Evolutionary conservation across 2,113 vertebrate genomes (phyloP).

Genomic region (Leucoraja erinaceus): DNA sequence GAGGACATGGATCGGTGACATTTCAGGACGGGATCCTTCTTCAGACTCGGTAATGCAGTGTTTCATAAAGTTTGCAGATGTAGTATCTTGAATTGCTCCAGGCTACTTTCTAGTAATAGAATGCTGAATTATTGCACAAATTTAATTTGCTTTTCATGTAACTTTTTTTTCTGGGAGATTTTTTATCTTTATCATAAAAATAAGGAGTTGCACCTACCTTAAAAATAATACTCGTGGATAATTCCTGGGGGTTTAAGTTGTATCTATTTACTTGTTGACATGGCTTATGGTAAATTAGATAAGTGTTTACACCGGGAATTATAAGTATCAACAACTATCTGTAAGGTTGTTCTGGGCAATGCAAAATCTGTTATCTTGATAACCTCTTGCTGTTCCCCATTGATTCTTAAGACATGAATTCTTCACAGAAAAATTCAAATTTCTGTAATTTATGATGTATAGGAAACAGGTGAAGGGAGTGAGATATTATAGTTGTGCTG

Average conservation of each 20-base stretch:
- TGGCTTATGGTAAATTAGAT: not conserved
- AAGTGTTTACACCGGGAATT: not conserved
- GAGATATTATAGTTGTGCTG: not conserved
- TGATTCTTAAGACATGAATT: conserved; percentile 11
- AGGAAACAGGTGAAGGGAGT: not conserved
- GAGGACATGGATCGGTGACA: no score
- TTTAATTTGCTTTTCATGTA: no score
- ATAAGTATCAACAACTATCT: not conserved
- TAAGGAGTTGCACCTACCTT: no score
- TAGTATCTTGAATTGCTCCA: no score
- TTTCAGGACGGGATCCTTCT: no score
- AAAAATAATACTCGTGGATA: not conserved
- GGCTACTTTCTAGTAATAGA: no score
- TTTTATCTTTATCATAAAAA: no score
- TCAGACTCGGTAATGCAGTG: no score
- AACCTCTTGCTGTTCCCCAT: no score
- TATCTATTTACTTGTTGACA: not conserved
- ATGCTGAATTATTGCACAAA: no score
- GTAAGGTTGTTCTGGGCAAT: not conserved
- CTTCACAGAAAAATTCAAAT: not conserved
- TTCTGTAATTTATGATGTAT: not conserved
- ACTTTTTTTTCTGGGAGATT: no score
- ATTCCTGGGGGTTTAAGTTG: not conserved
- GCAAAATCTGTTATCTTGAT: not conserved
- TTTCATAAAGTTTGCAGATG: no score